Evolutionary conservation across 2,113 vertebrate genomes (phyloP), one percentile per base, ranked within the genome.

Genomic region (Herpetotheres cachinnans): DNA sequence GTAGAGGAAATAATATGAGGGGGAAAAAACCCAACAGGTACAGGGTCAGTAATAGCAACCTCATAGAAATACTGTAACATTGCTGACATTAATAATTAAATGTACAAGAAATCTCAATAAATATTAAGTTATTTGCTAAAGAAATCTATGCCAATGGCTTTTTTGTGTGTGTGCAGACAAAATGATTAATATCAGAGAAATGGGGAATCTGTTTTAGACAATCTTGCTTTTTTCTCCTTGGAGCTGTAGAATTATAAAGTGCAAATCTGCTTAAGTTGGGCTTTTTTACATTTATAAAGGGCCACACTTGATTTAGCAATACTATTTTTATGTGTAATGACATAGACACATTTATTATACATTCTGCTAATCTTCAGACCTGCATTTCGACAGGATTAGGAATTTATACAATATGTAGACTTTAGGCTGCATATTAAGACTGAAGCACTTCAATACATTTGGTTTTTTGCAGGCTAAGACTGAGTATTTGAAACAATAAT

Each of bases 311-410:
- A 98, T 97, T 98, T 98, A 97, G 94, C 98, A 97, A 97, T 95
- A 95, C 96, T 97, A 87, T 98, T 96, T 97, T 98, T 96, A 98
- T 97, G 95, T 95, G 95, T 86, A 93, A 96, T 55, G 95, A 97
- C 98, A 98, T 77, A 97, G 86, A 93, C 91, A 62, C 96, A 98
- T 97, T 98, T 98, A 97, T 98, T 98, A 98, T 98, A 96, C 97
- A 98, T 98, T 98, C 97, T 94, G 92, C 93, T 98, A 98, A 98
- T 98, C 98, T 98, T 97, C 86, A 97, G 95, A 94, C 93, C 94
- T 95, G 93, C 95, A 95, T 98, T 97, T 94, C 97, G 97, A 96
- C 95, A 95, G 96, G 97, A 98, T 98, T 98, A 98, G 88, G 96
- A 97, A 97, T 96, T 94, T 81, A 94, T 81, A 94, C 94, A 97